phyloP scores from a whole-genome alignment of 2,797 vertebrate species.

The Danio kyathit region DNA sequence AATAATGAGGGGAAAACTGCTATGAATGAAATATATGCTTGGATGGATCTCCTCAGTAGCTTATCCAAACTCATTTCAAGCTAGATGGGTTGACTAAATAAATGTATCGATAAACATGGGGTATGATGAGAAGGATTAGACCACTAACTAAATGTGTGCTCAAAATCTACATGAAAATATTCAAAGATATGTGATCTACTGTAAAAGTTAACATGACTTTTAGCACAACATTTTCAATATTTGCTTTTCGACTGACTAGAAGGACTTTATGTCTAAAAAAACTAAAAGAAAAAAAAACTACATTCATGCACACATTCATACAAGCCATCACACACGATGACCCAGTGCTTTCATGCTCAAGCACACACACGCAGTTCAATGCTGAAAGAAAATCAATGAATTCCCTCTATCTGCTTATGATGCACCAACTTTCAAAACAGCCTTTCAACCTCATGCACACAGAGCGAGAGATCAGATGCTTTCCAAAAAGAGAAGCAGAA shows the following conservation, averaged over 20 bases:
- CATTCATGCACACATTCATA: conserved; percentile 24
- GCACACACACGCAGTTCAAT: conserved; percentile 27
- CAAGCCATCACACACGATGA: conserved; percentile 40
- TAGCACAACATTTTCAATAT: background rate
- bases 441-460: conserved; percentile 31
- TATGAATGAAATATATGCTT: conserved; percentile 13
- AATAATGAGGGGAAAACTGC: conserved; percentile 31
- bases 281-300: background rate
- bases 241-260: background rate
- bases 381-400: conserved; percentile 17
- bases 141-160: background rate
- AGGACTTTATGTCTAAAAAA: background rate
- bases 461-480: conserved; percentile 26
- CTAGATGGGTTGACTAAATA: conserved; percentile 3
- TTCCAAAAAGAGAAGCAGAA: conserved; percentile 30
- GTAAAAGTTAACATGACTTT: background rate
- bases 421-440: conserved; percentile 30
- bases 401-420: conserved; percentile 20
- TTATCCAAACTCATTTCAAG: conserved; percentile 35
- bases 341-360: conserved; percentile 45
- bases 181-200: background rate
- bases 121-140: background rate
- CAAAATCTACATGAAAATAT: background rate
- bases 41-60: conserved; percentile 8
- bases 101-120: conserved; percentile 7